phyloP scores from a whole-genome alignment of 2,888 invertebrate species.

The Hirtodrosophila trivittata region DNA sequence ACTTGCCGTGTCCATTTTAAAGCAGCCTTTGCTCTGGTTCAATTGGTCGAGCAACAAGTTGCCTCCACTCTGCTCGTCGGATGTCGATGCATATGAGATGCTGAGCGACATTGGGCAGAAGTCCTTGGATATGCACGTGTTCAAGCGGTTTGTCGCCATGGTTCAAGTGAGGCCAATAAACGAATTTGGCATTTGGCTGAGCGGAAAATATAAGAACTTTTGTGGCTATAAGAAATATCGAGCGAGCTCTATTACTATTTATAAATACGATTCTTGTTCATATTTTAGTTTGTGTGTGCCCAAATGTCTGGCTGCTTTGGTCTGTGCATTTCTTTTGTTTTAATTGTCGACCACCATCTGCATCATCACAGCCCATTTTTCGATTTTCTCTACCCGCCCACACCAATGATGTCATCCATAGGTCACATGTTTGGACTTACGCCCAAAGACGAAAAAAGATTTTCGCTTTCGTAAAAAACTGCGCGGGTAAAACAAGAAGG shows the following conservation, averaged over 20 bases:
- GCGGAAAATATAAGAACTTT: constrained; percentile 18
- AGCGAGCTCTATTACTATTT: constrained; percentile 48
- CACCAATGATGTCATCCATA: constrained; percentile 66
- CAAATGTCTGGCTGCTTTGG: constrained; percentile 49
- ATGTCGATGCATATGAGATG: background rate
- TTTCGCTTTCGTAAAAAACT: constrained; percentile 8
- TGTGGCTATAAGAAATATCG: constrained; percentile 30
- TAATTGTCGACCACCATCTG: constrained; percentile 19
- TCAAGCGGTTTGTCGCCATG: constrained; percentile 7
- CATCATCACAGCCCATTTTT: constrained; percentile 26
- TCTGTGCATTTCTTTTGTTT: constrained; percentile 27
- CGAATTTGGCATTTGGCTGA: constrained; percentile 56
- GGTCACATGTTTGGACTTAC: constrained; percentile 67
- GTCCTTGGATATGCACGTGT: constrained; percentile 26
- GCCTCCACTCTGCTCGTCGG: background rate
- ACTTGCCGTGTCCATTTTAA: too few species aligned
- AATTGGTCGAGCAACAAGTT: constrained; percentile 42
- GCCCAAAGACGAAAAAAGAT: constrained; percentile 41
- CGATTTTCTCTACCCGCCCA: constrained; percentile 40
- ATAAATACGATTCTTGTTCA: constrained; percentile 41
- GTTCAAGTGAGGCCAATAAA: constrained; percentile 59
- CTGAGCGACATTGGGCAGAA: background rate
- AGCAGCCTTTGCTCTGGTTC: background rate
- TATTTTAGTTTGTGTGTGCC: constrained; percentile 51
- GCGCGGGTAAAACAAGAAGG: constrained; percentile 5